Evolutionary conservation across 2,888 invertebrate genomes (phyloP).

Genomic region (Heliothis peltigera): DNA sequence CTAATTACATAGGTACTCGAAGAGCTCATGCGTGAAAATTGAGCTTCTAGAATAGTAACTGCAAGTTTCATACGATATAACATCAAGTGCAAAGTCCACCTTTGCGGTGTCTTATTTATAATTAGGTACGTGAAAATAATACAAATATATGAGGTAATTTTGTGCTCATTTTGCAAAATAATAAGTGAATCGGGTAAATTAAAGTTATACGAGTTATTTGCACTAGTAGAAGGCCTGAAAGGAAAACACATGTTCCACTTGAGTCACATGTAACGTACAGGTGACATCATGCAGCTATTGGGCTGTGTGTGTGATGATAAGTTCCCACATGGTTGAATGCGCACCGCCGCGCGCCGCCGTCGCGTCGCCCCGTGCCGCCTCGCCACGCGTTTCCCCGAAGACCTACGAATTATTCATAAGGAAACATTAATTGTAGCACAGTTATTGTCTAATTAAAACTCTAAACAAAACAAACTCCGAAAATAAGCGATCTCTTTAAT

Average conservation of each 20-base stretch:
- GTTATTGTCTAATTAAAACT: constrained; percentile 60
- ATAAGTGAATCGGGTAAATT: constrained; percentile 5
- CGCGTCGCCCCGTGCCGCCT: constrained; percentile 5
- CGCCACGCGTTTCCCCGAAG: constrained; percentile 65
- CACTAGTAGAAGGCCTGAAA: constrained; percentile 39
- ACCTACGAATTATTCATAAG: constrained; percentile 65
- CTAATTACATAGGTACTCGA: background rate
- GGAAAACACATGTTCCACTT: constrained; percentile 57
- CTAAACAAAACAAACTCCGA: constrained; percentile 46
- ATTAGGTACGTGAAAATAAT: background rate
- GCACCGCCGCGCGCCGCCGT: constrained; percentile 38
- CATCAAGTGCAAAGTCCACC: constrained; percentile 15
- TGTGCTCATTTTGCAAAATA: background rate
- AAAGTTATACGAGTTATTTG: constrained; percentile 20
- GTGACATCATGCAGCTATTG: constrained; percentile 73
- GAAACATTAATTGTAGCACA: constrained; percentile 62
- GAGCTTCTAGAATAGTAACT: background rate
- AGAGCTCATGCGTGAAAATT: background rate
- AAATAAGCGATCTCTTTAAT: constrained; percentile 40
- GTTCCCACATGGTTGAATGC: constrained; percentile 70
- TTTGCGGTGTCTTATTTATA: constrained; percentile 12
- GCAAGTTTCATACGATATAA: constrained; percentile 18
- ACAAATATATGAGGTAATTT: background rate
- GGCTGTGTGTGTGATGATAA: constrained; percentile 63
- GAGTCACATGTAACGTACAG: constrained; percentile 60